Evolutionary conservation across 2,888 invertebrate species (phyloP).

Genomic region (Chironomus riparius): DNA sequence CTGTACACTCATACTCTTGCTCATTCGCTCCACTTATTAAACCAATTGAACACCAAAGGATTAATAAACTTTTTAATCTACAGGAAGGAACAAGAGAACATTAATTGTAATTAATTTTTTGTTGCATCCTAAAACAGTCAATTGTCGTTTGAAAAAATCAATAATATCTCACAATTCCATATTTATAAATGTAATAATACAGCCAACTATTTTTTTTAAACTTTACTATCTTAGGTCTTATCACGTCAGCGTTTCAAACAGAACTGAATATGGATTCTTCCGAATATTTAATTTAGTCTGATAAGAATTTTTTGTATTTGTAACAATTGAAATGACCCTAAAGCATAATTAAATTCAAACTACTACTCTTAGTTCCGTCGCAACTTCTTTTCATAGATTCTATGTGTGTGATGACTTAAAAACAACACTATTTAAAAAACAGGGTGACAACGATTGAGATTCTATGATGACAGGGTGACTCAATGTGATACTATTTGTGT

Average conservation of each 20-base stretch:
- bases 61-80: neutral
- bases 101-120: neutral
- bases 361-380: neutral
- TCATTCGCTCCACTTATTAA: neutral
- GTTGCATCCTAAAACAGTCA: no score
- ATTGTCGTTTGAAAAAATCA: neutral
- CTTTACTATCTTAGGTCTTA: neutral
- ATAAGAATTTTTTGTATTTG: neutral
- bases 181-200: neutral
- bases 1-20: neutral
- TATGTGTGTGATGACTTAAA: no score
- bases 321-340: constrained; percentile 1
- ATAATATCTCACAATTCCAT: neutral
- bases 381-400: neutral
- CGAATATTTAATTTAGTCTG: constrained; percentile 4
- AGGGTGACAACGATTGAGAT: neutral
- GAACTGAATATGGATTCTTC: neutral
- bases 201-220: neutral
- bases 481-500: neutral
- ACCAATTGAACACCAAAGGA: neutral
- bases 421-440: neutral
- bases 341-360: neutral
- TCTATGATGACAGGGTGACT: neutral
- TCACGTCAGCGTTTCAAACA: neutral
- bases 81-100: neutral